Conservation (phyloP, 2,113 vertebrate genomes). For the Cranoglanis bouderius region DNA sequence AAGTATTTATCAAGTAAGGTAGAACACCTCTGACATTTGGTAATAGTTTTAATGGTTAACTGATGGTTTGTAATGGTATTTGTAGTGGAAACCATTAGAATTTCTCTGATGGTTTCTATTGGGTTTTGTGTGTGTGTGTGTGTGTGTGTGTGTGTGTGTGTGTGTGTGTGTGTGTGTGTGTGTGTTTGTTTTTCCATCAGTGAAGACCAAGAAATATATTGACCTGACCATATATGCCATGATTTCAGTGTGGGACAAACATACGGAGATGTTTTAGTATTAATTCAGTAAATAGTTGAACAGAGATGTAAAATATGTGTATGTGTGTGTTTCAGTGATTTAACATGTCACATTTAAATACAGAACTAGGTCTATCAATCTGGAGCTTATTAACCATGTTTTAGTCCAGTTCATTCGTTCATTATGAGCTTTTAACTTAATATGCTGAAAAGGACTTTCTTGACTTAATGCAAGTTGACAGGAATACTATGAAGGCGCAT, state of each 20-base stretch:
- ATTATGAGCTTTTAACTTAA: not conserved
- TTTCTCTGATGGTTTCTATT: too few relatives aligned
- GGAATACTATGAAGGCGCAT: not conserved
- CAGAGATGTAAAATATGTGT: not conserved
- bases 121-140: too few relatives aligned
- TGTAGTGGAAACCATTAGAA: too few relatives aligned
- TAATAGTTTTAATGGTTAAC: too few relatives aligned
- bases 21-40: too few relatives aligned
- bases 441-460: not conserved
- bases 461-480: not conserved
- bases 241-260: not conserved
- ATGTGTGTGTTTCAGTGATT: not conserved
- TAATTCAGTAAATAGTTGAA: not conserved
- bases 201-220: not conserved
- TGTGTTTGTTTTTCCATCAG: too few relatives aligned
- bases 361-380: not conserved
- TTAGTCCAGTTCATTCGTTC: not conserved
- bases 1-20: not conserved
- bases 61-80: too few relatives aligned
- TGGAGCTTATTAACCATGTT: not conserved
- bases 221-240: not conserved
- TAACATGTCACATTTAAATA: not conserved
- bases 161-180: too few relatives aligned
- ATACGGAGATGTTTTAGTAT: not conserved
- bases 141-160: too few relatives aligned